Evolutionary conservation across 2,797 vertebrate species (phyloP).

Genomic region (Hoplostethus mediterraneus): DNA sequence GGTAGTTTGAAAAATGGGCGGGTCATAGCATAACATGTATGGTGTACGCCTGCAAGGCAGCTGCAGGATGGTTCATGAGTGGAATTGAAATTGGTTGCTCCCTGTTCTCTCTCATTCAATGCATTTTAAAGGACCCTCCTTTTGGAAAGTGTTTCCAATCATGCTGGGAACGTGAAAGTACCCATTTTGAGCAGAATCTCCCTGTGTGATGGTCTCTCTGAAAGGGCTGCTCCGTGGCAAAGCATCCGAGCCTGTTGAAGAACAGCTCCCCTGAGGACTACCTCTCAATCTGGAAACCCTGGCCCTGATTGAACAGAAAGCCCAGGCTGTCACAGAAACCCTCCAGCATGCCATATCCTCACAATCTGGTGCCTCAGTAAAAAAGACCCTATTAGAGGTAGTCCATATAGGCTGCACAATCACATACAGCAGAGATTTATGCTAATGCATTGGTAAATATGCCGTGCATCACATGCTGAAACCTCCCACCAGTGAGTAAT

Average conservation of each 20-base stretch:
- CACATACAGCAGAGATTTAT: constrained; percentile 55
- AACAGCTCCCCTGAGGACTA: constrained; percentile 81
- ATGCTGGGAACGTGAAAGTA: constrained; percentile 78
- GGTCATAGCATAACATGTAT: constrained; percentile 72
- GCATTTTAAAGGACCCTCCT: constrained; percentile 79
- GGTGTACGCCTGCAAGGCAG: constrained; percentile 72
- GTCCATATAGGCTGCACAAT: constrained; percentile 69
- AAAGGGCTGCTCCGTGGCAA: constrained; percentile 72
- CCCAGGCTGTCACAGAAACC: constrained; percentile 83
- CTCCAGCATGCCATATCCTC: constrained; percentile 69
- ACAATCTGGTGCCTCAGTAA: constrained; percentile 70
- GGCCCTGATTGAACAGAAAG: constrained; percentile 73
- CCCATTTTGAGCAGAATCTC: constrained; percentile 79
- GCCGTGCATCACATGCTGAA: constrained; percentile 45
- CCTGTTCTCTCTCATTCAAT: constrained; percentile 74
- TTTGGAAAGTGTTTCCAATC: constrained; percentile 82
- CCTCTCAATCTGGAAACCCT: constrained; percentile 81
- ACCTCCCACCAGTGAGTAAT: constrained; percentile 34
- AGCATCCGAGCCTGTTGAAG: constrained; percentile 75
- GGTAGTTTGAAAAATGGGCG: constrained; percentile 78
- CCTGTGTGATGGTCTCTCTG: constrained; percentile 78
- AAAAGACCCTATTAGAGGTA: constrained; percentile 59
- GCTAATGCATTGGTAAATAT: constrained; percentile 70
- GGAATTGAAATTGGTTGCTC: constrained; percentile 79
- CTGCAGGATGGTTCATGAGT: constrained; percentile 74